Percentiles rank a stretch among this genome's conserved stretches.
Conservation (phyloP, 2,113 vertebrate species). For the Conger conger region DNA sequence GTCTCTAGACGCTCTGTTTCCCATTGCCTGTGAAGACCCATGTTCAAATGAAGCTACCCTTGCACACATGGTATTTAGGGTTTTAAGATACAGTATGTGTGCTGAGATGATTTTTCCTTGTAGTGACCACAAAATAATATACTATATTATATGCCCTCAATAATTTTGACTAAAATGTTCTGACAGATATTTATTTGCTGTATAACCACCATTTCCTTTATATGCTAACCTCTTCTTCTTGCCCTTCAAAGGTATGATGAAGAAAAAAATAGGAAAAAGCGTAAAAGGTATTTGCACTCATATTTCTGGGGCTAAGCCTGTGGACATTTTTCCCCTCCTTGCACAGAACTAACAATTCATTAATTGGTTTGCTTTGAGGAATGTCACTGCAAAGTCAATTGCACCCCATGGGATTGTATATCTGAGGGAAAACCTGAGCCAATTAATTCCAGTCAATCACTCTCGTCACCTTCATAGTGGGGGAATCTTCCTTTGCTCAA, state of each 20-base stretch:
- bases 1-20: not conserved
- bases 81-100: not conserved
- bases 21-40: not conserved
- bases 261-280: slow-evolving; percentile 98
- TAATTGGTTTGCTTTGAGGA: slow-evolving; percentile 71
- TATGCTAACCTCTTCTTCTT: slow-evolving; percentile 77
- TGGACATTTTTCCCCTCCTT: slow-evolving; percentile 56
- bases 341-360: slow-evolving; percentile 79
- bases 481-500: not conserved
- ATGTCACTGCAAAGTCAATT: slow-evolving; percentile 43
- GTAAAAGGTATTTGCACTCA: slow-evolving; percentile 90
- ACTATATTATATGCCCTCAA: not conserved
- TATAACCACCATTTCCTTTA: slow-evolving; percentile 69
- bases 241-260: slow-evolving; percentile 93
- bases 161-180: slow-evolving; percentile 11
- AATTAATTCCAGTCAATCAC: not conserved
- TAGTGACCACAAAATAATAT: slow-evolving; percentile 26
- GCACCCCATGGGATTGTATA: not conserved
- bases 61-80: not conserved
- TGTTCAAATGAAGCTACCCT: not conserved
- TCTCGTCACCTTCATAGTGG: not conserved
- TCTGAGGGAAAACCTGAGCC: not conserved
- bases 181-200: slow-evolving; percentile 50
- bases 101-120: not conserved
- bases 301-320: slow-evolving; percentile 68